These are phyloP conservation scores for Tolypeutes matacus DNA, from an alignment of 2,797 vertebrate species.

Conservation along the genomic window DNA sequence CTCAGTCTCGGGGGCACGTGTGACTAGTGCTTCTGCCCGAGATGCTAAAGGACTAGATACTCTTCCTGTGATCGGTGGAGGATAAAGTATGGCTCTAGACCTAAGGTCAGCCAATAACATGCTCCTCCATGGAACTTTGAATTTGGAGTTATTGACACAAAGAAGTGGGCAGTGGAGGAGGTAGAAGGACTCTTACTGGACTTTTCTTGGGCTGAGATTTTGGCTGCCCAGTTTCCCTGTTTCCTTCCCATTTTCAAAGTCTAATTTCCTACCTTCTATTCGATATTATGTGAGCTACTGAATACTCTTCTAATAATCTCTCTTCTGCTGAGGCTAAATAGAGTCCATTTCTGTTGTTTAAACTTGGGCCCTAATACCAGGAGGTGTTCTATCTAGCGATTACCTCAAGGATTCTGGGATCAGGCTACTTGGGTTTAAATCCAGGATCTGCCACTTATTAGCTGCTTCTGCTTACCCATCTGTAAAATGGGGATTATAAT, in stretches of 20 bases:
- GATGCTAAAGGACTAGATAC: neutral
- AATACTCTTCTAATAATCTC: neutral
- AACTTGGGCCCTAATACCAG: neutral
- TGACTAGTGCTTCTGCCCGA: neutral
- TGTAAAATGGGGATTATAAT: neutral
- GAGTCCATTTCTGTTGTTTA: neutral
- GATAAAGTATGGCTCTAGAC: neutral
- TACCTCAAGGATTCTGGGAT: neutral
- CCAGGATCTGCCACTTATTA: neutral
- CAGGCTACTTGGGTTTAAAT: neutral
- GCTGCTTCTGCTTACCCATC: neutral
- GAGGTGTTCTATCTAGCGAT: neutral
- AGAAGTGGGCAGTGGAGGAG: neutral
- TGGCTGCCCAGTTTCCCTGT: neutral
- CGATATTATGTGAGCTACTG: neutral
- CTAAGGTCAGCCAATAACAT: neutral
- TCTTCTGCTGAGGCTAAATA: neutral
- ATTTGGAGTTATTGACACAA: neutral
- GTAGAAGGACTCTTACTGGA: neutral
- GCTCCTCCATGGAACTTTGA: neutral
- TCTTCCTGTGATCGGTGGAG: neutral
- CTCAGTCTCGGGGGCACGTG: neutral
- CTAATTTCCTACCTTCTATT: neutral
- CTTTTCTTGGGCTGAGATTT: neutral
- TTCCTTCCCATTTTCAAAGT: slow-evolving; percentile 26